A percentile compares a stretch with the other conserved stretches of the same genome.
These are phyloP conservation scores for Thereva unica DNA, from an alignment of 2,888 invertebrate genomes.

Conservation along the genomic window DNA sequence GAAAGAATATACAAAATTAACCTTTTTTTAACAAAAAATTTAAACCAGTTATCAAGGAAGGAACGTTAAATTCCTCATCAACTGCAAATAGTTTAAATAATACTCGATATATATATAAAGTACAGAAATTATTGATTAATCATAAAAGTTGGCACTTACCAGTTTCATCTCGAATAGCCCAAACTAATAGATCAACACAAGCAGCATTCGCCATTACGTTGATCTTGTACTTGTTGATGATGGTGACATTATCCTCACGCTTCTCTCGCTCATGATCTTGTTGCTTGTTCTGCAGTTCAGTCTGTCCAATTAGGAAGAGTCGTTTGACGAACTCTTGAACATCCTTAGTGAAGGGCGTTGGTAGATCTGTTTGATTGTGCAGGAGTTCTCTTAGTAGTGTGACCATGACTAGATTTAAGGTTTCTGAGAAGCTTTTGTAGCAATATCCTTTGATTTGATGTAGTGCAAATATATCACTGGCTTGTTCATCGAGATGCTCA, in stretches of 20 bases:
- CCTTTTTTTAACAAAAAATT: constrained; percentile 63
- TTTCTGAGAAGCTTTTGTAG: constrained; percentile 94
- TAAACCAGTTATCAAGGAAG: constrained; percentile 74
- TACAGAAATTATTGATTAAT: background rate
- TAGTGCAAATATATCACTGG: constrained; percentile 75
- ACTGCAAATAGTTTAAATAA: constrained; percentile 62
- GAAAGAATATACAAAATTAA: constrained; percentile 42
- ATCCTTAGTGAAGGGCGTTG: constrained; percentile 88
- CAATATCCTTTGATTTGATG: constrained; percentile 81
- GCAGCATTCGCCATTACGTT: constrained; percentile 97
- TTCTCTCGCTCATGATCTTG: constrained; percentile 86
- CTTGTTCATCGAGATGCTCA: constrained; percentile 80
- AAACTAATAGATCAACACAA: constrained; percentile 94
- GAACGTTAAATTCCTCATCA: constrained; percentile 72
- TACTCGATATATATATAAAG: constrained; percentile 5
- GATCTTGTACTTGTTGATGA: constrained; percentile 89
- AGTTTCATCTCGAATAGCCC: constrained; percentile 97
- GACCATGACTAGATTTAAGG: constrained; percentile 89
- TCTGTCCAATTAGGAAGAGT: constrained; percentile 89
- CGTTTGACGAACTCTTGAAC: constrained; percentile 90
- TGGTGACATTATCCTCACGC: constrained; percentile 69
- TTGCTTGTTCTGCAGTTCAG: constrained; percentile 84
- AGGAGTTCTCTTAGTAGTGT: constrained; percentile 87
- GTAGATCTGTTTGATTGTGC: constrained; percentile 87
- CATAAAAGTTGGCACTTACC: constrained; percentile 63